phyloP scores from a whole-genome alignment of 2,888 invertebrate species.

The Tetranychus piercei region DNA sequence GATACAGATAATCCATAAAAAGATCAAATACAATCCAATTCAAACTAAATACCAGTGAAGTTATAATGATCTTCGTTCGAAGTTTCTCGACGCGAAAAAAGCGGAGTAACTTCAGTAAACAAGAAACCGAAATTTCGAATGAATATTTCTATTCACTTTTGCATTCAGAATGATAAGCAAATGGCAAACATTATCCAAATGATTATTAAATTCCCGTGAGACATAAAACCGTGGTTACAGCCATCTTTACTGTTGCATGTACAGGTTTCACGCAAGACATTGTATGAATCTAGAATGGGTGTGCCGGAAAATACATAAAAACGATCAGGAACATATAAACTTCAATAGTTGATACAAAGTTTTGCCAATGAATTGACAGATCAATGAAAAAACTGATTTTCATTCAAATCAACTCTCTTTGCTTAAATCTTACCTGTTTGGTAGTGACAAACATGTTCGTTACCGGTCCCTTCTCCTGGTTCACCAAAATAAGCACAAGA shows the following conservation, averaged over 20 bases:
- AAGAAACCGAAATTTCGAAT: slow-evolving; percentile 95
- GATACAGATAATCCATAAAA: slow-evolving; percentile 96
- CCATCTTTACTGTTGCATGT: too few relatives aligned
- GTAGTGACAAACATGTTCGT: slow-evolving; percentile 56
- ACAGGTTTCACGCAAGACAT: too few relatives aligned
- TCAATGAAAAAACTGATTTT: too few relatives aligned
- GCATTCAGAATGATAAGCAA: too few relatives aligned
- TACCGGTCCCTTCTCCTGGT: slow-evolving; percentile 60
- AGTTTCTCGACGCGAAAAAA: slow-evolving; percentile 56
- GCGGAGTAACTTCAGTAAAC: slow-evolving; percentile 96
- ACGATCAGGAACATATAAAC: too few relatives aligned
- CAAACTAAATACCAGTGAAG: slow-evolving; percentile 98
- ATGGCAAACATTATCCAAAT: too few relatives aligned
- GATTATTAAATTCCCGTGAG: too few relatives aligned
- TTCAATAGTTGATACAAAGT: too few relatives aligned
- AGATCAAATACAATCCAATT: slow-evolving; percentile 81
- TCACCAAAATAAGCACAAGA: slow-evolving; percentile 77
- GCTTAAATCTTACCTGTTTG: not conserved
- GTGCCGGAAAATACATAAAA: too few relatives aligned
- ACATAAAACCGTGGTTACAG: too few relatives aligned
- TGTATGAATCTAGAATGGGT: too few relatives aligned
- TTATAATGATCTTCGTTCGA: slow-evolving; percentile 94
- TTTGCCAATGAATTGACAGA: too few relatives aligned
- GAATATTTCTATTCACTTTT: slow-evolving; percentile 91
- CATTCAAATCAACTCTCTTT: not conserved